phyloP scores from a whole-genome alignment of 1,140 invertebrate species.

The Mycetomoellerius zeteki region DNA sequence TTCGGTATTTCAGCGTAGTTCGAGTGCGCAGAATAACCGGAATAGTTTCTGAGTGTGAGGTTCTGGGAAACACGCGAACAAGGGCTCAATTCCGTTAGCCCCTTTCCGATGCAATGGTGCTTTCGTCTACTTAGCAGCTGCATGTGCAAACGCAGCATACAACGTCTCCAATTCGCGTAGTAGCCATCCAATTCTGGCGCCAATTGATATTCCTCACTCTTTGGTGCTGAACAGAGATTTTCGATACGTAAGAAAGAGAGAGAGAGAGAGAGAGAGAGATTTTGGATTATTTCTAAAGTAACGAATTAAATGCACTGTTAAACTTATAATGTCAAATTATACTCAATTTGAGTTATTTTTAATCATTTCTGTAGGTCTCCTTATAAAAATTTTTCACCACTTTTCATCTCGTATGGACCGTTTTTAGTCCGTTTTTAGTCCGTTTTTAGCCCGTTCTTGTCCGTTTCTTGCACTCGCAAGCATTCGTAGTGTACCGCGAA shows the following conservation, averaged over 20 bases:
- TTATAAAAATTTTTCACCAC: too few species aligned
- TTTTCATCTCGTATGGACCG: too few species aligned
- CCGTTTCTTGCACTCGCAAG: too few species aligned
- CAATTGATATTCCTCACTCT: slow-evolving; percentile 28
- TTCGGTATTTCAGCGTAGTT: slow-evolving; percentile 43
- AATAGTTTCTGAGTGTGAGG: slow-evolving; percentile 60
- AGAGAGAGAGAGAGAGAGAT: too few species aligned
- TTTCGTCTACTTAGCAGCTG: slow-evolving; percentile 57
- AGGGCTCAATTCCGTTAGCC: slow-evolving; percentile 49
- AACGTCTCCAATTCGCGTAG: slow-evolving; percentile 17
- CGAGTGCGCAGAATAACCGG: slow-evolving; percentile 42
- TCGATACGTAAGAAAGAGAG: neutral
- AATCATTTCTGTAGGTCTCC: too few species aligned
- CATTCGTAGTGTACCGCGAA: too few species aligned
- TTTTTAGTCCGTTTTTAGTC: too few species aligned
- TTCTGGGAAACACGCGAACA: slow-evolving; percentile 54
- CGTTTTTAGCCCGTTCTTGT: too few species aligned
- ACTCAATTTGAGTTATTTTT: too few species aligned
- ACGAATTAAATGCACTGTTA: neutral
- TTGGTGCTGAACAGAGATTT: neutral
- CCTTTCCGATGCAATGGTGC: slow-evolving; percentile 44
- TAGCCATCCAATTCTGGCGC: slow-evolving; percentile 1
- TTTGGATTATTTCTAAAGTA: neutral
- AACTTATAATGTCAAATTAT: too few species aligned
- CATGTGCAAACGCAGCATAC: slow-evolving; percentile 48